Base-by-base conservation (phyloP, 2,113 vertebrate genomes). In the Microcebus murinus region DNA sequence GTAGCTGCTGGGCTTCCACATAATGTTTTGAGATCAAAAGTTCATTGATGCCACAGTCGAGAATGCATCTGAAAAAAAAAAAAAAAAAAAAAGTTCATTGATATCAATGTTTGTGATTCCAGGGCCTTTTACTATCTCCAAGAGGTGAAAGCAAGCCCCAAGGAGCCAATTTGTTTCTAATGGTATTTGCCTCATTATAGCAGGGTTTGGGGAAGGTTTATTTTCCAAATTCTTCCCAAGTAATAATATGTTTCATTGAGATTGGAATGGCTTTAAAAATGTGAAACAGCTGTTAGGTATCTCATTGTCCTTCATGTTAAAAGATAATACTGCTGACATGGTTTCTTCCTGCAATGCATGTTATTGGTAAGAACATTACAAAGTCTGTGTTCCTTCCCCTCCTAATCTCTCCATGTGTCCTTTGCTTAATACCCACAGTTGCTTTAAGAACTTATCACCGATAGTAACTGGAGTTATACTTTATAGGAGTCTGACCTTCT, bases 231-330 rank as follows among this genome's bases (percentile, higher is more conserved):
- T 92, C 61, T 94, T 96, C 59, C 83, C 63, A 94, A 57, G 94
- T 86, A 55, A 55, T 55, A 55, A 55, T 55, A 96, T 31, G 29
- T 95, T 97, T 91, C 21, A 77, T 45, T 48, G 81, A 85, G 61
- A 91, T 87, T 90, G 82, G 74, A 82, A 96, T 89, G 70, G 71
- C 77, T 98, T 97, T 97, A 86, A 90, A 97, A 96, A 95, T 82
- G n/a, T 57, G 74, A 45, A 89, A 94, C 93, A 96, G 92, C 92
- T 96, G 84, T 96, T 96, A 96, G 63, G 59, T 92, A 96, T 87
- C 79, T 82, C 95, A 96, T 96, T 97, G 80, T 96, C 94, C 96
- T 97, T 97, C 84, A 77, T 90, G 80, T 96, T 95, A 65, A 61
- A 96, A 96, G 42, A 92, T 87, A 90, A 95, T 96, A 96, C 77